Evolutionary conservation across 92 coral and sea anemone species (phyloP), one percentile per base, ranked within the genome.

Genomic region (Paragorgia papillata): DNA sequence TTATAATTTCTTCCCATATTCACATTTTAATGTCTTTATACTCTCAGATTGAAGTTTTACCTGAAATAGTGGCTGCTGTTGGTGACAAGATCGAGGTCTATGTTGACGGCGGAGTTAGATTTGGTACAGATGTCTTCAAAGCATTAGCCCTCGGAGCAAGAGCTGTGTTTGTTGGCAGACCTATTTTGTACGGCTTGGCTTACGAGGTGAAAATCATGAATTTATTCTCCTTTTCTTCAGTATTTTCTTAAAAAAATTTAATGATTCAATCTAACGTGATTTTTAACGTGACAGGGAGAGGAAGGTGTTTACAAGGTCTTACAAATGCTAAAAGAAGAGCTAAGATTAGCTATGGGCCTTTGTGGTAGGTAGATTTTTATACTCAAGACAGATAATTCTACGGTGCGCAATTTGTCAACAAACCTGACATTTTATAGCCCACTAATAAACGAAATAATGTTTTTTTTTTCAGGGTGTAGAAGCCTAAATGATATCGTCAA

Each of bases 81-180:
- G 62, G 48, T 21, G 85, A 82, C 1, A 85, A 69, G 56, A 29
- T 55, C 43, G 85, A 82, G 32, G 85, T 82, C 0, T 82, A 82
- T 74, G 14, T 82, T 9, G 85, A 82, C 43, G 75, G 85, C 61
- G 85, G 81, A 44, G 81, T 82, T 30, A 59, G 85, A 37, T 67
- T 73, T 43, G 85, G 85, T 1, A 82, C 85, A 60, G 85, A 82
- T 46, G 75, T 73, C 25, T 63, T 82, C 20, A 82, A 82, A 51
- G 85, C 85, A 17, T 34, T 82, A 17, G 85, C 85, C 21, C 74
- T 78, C 28, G 83, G 83, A 44, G 83, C 83, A 3, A 63, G 51
- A 62, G 83, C 83, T 63, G 83, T 78, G 25, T 78, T 78, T 63
- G 53, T 78, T 12, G 83, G 83, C 26, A n/a, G 83, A 49, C 83